Conservation (phyloP, 2,113 vertebrate species). For the Epinephelus cyanopodus region DNA sequence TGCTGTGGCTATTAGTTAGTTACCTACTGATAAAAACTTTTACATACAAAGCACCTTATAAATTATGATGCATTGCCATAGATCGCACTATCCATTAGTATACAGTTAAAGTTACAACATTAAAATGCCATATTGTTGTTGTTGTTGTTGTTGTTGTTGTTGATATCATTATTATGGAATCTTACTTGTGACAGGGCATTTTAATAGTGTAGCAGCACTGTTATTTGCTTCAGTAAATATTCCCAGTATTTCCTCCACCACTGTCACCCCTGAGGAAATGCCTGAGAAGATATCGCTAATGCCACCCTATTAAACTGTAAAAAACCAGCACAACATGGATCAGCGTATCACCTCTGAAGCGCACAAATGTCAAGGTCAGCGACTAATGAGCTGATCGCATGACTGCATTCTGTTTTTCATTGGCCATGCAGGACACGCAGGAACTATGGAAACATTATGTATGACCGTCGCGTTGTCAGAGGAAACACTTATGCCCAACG, state of each 20-base stretch:
- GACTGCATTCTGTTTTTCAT: slow-evolving; percentile 1
- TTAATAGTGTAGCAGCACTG: neutral
- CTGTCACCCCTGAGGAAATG: neutral
- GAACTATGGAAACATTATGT: slow-evolving; percentile 90
- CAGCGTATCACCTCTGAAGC: neutral
- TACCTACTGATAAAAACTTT: no score
- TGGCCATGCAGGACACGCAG: slow-evolving; percentile 74
- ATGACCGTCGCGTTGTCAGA: slow-evolving; percentile 92
- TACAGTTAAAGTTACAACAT: no score
- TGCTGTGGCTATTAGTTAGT: no score
- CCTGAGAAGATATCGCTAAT: neutral
- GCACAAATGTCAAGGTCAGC: neutral
- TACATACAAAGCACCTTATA: no score
- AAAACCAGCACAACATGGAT: neutral
- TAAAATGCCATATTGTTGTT: no score
- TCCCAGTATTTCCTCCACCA: neutral
- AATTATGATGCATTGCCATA: no score
- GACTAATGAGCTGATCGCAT: neutral
- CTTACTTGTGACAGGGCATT: neutral
- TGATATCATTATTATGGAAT: no score
- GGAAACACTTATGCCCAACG: no score
- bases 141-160: no score
- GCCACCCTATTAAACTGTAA: neutral
- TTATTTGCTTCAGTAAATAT: neutral
- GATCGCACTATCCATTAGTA: no score